These are phyloP conservation scores for Cheilosia scutellata DNA, from an alignment of 2,888 invertebrate genomes.

Conservation along the genomic window DNA sequence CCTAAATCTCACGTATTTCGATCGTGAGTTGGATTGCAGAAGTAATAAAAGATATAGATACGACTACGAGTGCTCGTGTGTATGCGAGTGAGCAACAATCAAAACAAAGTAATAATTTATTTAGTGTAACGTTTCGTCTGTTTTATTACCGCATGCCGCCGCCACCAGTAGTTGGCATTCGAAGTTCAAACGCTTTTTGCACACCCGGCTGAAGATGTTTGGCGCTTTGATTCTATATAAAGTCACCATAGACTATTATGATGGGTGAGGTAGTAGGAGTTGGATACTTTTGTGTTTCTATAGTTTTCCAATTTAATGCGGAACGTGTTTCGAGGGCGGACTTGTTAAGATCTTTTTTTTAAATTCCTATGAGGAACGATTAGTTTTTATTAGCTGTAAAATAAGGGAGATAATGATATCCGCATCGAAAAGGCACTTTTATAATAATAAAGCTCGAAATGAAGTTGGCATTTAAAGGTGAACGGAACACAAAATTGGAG, in stretches of 20 bases:
- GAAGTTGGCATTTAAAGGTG: too few species aligned
- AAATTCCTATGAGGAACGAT: background rate
- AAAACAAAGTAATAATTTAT: constrained; percentile 48
- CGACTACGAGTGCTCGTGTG: background rate
- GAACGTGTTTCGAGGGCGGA: constrained; percentile 4
- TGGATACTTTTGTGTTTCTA: constrained; percentile 9
- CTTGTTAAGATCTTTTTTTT: background rate
- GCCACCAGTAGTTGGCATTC: constrained; percentile 40
- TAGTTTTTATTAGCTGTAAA: background rate
- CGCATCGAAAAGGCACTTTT: background rate
- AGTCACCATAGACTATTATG: background rate
- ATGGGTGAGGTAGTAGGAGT: background rate
- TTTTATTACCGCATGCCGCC: constrained; percentile 61
- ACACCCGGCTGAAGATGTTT: background rate
- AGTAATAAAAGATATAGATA: background rate
- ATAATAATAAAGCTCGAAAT: too few species aligned
- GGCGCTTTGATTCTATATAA: constrained; percentile 2
- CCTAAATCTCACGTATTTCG: constrained; percentile 58
- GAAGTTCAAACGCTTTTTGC: constrained; percentile 26
- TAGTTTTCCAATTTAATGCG: background rate
- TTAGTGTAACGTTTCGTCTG: constrained; percentile 46
- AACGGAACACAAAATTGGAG: too few species aligned
- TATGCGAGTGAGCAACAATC: background rate
- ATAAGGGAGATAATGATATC: constrained; percentile 8
- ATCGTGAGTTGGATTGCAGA: constrained; percentile 59